These are phyloP conservation scores for Zapornia atra DNA, from an alignment of 2,113 vertebrate genomes.

Conservation along the genomic window DNA sequence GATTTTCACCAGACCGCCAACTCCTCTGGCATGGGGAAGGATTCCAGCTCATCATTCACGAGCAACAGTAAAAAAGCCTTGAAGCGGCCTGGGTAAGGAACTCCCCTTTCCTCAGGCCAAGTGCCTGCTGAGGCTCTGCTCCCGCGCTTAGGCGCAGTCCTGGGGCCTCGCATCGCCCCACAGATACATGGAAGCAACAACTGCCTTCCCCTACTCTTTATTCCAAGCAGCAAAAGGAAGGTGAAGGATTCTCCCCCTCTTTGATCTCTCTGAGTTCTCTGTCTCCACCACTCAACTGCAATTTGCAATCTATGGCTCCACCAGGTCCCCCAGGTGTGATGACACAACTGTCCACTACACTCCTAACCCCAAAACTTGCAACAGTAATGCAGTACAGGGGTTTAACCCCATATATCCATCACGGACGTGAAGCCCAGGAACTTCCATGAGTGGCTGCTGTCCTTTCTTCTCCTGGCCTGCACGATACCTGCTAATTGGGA, in stretches of 20 bases:
- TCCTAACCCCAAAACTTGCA: no score
- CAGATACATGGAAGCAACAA: neutral
- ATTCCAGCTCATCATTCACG: neutral
- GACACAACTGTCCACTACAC: neutral
- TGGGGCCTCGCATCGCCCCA: fast-evolving
- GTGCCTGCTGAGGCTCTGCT: neutral
- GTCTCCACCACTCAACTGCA: neutral
- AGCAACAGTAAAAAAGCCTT: neutral
- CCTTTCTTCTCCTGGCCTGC: neutral
- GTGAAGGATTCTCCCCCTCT: fast-evolving
- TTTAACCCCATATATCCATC: fast-evolving
- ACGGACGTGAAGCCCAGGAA: neutral
- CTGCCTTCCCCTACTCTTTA: no score
- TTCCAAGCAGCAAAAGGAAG: neutral
- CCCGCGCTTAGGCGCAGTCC: neutral
- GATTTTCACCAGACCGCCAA: neutral
- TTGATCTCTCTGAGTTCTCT: neutral
- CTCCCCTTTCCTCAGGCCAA: neutral
- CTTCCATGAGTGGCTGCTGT: fast-evolving
- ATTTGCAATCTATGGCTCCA: neutral
- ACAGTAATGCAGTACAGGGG: fast-evolving
- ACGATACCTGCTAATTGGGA: neutral
- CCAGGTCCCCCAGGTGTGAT: neutral
- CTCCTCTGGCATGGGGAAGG: fast-evolving
- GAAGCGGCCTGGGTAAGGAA: neutral